Conservation (phyloP, 2,113 vertebrate species). For the Alectura lathami region DNA sequence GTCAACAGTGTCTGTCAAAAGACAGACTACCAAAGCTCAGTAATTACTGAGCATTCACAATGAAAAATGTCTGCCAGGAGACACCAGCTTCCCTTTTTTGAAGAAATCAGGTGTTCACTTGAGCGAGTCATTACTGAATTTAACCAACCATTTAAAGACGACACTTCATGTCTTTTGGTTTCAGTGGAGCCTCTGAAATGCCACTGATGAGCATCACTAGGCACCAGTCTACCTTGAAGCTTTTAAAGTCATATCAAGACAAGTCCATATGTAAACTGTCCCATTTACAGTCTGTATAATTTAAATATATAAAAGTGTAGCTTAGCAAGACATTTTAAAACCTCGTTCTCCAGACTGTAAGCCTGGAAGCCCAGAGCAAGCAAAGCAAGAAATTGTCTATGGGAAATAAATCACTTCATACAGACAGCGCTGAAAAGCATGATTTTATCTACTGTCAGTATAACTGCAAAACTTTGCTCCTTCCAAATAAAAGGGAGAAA, state of each 20-base stretch:
- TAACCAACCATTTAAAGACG: conserved; percentile 3
- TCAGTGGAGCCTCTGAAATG: conserved; percentile 16
- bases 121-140: neutral
- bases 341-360: neutral
- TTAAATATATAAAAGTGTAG: neutral
- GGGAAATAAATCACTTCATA: neutral
- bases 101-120: neutral
- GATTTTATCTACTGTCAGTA: neutral
- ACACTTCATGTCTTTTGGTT: neutral
- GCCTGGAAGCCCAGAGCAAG: neutral
- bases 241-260: neutral
- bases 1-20: neutral
- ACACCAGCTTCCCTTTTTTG: neutral
- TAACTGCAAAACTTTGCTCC: neutral
- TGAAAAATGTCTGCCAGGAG: neutral
- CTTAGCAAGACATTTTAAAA: neutral
- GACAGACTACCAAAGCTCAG: neutral
- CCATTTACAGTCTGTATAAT: neutral
- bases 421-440: neutral
- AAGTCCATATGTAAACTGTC: conserved; percentile 21
- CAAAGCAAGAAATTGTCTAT: neutral
- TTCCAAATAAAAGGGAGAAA: neutral
- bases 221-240: conserved; percentile 50
- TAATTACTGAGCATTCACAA: neutral
- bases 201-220: conserved; percentile 38